Evolutionary conservation across 1,140 invertebrate genomes (phyloP).

Genomic region (Galendromus occidentalis): DNA sequence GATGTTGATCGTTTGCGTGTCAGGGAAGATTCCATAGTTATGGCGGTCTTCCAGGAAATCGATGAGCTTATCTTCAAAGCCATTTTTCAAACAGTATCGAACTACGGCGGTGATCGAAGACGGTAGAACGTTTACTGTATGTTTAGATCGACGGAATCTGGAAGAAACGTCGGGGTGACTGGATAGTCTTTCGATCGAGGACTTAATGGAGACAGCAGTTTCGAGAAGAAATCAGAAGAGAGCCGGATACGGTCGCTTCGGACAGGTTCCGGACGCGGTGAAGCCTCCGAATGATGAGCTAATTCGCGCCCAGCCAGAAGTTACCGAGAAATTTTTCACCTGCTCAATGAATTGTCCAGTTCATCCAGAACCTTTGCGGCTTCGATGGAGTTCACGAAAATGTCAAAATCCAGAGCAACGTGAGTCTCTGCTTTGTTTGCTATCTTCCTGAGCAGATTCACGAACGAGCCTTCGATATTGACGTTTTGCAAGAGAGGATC

Average conservation of each 20-base stretch:
- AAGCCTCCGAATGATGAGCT: no score
- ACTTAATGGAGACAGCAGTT: no score
- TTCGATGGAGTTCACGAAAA: not conserved
- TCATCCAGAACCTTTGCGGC: not conserved
- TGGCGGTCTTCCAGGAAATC: slow-evolving; percentile 53
- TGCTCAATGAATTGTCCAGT: not conserved
- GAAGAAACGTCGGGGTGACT: no score
- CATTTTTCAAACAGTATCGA: slow-evolving; percentile 39
- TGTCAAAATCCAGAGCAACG: not conserved
- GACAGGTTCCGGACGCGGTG: no score
- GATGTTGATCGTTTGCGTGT: slow-evolving; percentile 52
- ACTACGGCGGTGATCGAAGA: slow-evolving; percentile 40
- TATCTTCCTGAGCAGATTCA: not conserved
- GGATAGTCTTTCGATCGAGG: no score
- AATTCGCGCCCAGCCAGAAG: no score
- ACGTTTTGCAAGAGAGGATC: not conserved
- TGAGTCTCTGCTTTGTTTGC: not conserved
- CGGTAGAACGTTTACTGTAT: not conserved
- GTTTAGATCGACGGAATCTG: not conserved
- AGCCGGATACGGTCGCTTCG: no score
- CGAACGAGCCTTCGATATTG: not conserved
- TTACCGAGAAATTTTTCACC: not conserved
- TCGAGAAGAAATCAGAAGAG: no score
- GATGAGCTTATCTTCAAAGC: slow-evolving; percentile 40
- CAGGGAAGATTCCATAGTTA: slow-evolving; percentile 71